Percentiles rank a stretch among this genome's conserved stretches.
phyloP scores from a whole-genome alignment of 1,140 invertebrate genomes.

The Popillia japonica region DNA sequence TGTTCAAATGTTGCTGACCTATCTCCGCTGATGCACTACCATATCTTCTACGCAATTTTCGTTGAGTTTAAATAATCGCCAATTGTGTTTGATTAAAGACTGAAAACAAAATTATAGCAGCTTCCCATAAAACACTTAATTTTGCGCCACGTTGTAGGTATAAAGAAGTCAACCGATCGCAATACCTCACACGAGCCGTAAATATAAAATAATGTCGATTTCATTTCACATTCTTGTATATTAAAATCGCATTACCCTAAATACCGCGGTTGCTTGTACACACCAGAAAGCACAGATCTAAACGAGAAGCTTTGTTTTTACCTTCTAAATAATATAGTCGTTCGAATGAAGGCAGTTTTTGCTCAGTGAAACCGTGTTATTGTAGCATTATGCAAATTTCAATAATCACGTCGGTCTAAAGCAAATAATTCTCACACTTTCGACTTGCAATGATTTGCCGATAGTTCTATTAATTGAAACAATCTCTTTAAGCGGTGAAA shows the following conservation, averaged over 20 bases:
- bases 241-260: constrained; percentile 5
- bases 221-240: background rate
- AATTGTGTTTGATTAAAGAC: too few species aligned
- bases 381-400: constrained; percentile 20
- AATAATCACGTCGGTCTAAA: background rate
- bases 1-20: too few species aligned
- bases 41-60: too few species aligned
- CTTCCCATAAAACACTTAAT: too few species aligned
- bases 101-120: too few species aligned
- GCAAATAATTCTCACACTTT: constrained; percentile 28
- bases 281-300: background rate
- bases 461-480: constrained; percentile 27
- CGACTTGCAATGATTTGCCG: constrained; percentile 10
- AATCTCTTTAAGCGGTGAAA: constrained; percentile 9
- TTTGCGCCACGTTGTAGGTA: too few species aligned
- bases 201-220: too few species aligned
- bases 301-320: background rate
- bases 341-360: constrained; percentile 1
- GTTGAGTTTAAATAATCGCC: too few species aligned
- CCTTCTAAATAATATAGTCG: background rate
- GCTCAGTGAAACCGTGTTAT: constrained; percentile 13
- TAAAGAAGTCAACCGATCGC: too few species aligned
- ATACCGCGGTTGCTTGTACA: background rate
- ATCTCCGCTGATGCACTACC: too few species aligned
- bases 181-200: too few species aligned